These are phyloP conservation scores for Gymnarchus niloticus DNA, from an alignment of 2,113 vertebrate species.

Conservation along the genomic window DNA sequence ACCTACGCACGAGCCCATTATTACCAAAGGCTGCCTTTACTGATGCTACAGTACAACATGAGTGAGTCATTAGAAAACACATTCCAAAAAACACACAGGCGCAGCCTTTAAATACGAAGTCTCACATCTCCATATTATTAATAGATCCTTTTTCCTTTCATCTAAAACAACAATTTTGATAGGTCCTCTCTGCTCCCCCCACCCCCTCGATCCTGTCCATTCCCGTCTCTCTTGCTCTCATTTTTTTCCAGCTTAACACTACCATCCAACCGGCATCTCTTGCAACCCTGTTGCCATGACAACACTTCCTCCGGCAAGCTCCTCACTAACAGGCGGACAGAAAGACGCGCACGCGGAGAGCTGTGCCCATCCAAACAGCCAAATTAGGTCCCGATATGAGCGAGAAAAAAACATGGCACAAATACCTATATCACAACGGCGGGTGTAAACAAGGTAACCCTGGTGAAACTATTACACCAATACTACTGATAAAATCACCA, in stretches of 20 bases:
- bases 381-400: neutral
- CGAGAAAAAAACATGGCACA: neutral
- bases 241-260: constrained; percentile 42
- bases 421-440: too few species aligned
- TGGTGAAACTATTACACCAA: neutral
- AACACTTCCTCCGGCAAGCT: constrained; percentile 63
- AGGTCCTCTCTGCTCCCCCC: constrained; percentile 28
- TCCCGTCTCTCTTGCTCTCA: constrained; percentile 13
- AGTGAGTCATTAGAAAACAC: neutral
- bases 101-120: neutral
- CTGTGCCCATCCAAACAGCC: neutral
- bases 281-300: constrained; percentile 65
- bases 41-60: neutral
- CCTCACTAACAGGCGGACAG: constrained; percentile 48
- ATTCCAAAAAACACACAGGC: neutral
- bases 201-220: neutral
- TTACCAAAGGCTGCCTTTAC: neutral
- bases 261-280: constrained; percentile 54
- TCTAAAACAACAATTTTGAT: constrained; percentile 30
- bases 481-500: neutral
- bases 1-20: neutral
- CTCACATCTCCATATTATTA: constrained; percentile 18
- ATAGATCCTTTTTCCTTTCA: constrained; percentile 10
- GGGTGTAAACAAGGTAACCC: too few species aligned
- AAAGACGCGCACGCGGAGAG: constrained; percentile 36